Evolutionary conservation across 2,113 vertebrate species (phyloP), one percentile per base, ranked within the genome.

Genomic region (Aramus guarauna): DNA sequence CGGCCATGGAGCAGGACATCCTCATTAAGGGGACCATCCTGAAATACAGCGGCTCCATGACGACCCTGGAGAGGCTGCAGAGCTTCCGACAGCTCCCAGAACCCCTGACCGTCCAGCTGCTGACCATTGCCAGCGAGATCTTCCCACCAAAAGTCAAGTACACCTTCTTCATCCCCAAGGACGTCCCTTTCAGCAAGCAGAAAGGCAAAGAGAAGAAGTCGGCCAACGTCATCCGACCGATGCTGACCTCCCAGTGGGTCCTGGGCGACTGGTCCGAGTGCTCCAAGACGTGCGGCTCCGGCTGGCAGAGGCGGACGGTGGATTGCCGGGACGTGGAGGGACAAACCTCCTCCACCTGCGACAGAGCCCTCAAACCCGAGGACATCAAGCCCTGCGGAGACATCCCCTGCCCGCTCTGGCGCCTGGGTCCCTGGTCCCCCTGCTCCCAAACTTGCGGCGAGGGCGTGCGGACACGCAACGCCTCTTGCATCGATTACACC

Each of bases 1-100:
- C 99, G 1, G 99, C 98, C 50, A 98, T 99, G 84, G 99, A 99
- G 93, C 99, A 99, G 97, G 99, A 99, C 97, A 99, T 99, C 95
- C 98, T 98, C 19, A 79, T 99, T 8, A 98, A 98, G 16, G 99
- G 99, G 10, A 99, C 99, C 20, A 98, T 99, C 73, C 98, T 99
- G 6, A 99, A 99, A 68, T 99, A 99, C 98, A 99, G 99, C 0
- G 99, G 99, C 72, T 99, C 99, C 67, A 99, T 99, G 80, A 99
- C 99, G 1, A 99, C 98, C 6, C 93, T 99, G 94, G 99, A 99
- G 97, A 98, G 99, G 87, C 98, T 99, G 48, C 99, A 99, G 98
- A 99, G 99, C 96, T 99, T 99, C 97, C 98, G 96, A 27, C 98
- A 98, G 78, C 98, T 99, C 27, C 98, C 98, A 0, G 99, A 99